Base-by-base conservation (phyloP, 2,113 vertebrate species). In the Paedocypris sp. region DNA sequence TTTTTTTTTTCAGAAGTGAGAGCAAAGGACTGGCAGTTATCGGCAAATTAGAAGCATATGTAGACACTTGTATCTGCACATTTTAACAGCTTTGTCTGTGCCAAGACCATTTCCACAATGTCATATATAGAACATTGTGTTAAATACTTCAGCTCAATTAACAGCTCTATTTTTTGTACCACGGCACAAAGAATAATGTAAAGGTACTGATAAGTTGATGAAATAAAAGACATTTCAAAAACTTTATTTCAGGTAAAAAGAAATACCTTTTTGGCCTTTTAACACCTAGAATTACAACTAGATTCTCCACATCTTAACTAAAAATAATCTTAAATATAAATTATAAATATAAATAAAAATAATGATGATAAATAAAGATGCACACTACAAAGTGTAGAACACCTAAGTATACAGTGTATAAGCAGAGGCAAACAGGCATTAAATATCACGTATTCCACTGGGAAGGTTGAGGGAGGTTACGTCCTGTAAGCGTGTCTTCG, bases 11-110 rank as follows among this genome's bases (percentile, higher is more conserved):
- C 28, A 52, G 53, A 77, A 73, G 49, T 63, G 60, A 72, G 73
- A 71, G 8, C 19, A 46, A 64, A 70, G 66, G 23, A 29, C 67
- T 83, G 72, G 77, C 79, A 83, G 82, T 84, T 84, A 85, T 86
- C 85, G 78, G 79, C 75, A 79, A 83, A 79, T 83, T 73, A 76
- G 77, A 68, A 68, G 62, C 74, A n/a, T 57, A 51, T 29, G 38
- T 72, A 76, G 74, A 68, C 18, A 26, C 28, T 62, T 74, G 63
- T 80, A 84, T 82, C 75, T 62, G 36, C 33, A 47, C 57, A 62
- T 56, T 67, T 73, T 80, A 70, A 81, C 78, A 71, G 22, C 65
- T 46, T 76, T 72, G 68, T 69, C 72, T 47, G 31, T 70, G 69
- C 60, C 70, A 61, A 42, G 28, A 42, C 52, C 71, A 62, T 48